Evolutionary conservation across 2,888 invertebrate species (phyloP).

Genomic region (Ormia ochracea): DNA sequence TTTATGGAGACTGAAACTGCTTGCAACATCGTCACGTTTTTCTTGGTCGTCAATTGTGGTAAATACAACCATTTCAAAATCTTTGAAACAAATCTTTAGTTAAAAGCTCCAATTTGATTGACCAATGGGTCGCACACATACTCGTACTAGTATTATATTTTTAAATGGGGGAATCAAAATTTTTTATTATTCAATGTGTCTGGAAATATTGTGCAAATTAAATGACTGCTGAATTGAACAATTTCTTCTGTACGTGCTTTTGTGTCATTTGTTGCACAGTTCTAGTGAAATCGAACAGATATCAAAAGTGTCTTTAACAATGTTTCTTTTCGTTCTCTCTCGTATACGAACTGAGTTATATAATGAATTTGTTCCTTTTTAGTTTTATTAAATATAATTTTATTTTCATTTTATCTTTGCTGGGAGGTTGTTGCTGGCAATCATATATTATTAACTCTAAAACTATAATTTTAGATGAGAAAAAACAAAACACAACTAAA

Average conservation of each 20-base stretch:
- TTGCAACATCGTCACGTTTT: conserved; percentile 38
- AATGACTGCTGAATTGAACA: conserved; percentile 67
- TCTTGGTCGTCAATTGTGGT: conserved; percentile 51
- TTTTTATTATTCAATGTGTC: conserved; percentile 72
- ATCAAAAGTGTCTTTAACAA: conserved; percentile 18
- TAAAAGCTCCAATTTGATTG: conserved; percentile 39
- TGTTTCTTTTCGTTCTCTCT: background rate
- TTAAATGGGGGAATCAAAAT: conserved; percentile 59
- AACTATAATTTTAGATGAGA: conserved; percentile 57
- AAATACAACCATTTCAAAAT: conserved; percentile 58
- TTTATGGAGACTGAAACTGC: conserved; percentile 25
- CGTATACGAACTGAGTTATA: background rate
- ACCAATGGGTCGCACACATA: conserved; percentile 30
- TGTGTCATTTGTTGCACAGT: conserved; percentile 53
- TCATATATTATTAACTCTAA: conserved; percentile 58
- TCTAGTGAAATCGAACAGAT: conserved; percentile 13
- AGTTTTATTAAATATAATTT: conserved; percentile 32
- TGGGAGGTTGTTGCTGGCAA: conserved; percentile 36
- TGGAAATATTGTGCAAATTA: conserved; percentile 75
- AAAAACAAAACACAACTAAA: background rate
- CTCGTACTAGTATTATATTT: background rate
- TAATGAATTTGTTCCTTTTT: conserved; percentile 44
- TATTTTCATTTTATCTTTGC: background rate
- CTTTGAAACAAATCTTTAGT: conserved; percentile 48
- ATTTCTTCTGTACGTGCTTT: conserved; percentile 54